Evolutionary conservation across 2,888 invertebrate genomes (phyloP), one percentile per base, ranked within the genome.

Genomic region (Pedicia rivosa): DNA sequence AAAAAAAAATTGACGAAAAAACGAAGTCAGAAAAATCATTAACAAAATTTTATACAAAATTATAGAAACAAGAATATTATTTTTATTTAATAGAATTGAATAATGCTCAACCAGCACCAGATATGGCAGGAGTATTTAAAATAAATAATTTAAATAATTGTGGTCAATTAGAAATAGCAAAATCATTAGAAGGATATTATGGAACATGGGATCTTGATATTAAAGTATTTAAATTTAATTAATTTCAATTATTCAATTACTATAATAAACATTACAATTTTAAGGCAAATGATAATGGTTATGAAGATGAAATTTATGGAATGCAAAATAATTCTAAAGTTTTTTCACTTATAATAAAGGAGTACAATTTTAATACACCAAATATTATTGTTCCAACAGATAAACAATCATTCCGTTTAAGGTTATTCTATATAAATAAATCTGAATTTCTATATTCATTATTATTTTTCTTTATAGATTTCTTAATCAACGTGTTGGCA

Each of bases 291-390:
- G 74, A 75, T 57, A 63, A 65, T 44, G 74, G 73, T 16, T 45
- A 52, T 27, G 44, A 44, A 1, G 30, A 39, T 12, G 26, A 32
- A 6, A 28, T 38, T 6, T 32, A 22, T 1, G 62, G 64, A 12
- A 62, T 50, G 17, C 52, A 55, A 45, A 46, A 47, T 0, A 61
- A 63, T 0, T 50, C 55, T 20, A 57, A 62, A 42, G 55, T 48
- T 4, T 71, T 69, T 51, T 47, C 59, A 35, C 47, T 72, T 34
- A 50, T 53, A 40, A 53, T 77, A 17, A 54, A 51, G 1, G 72
- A 72, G 2, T 70, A 59, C 53, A 77, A 76, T 56, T 76, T 66
- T 54, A 55, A 70, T 43, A 46, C 50, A 2, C 76, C 76, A 0
- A 50, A 47, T 31, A 71, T 76, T 43, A 51, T 59, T 19, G 70